Evolutionary conservation across 2,797 vertebrate genomes (phyloP), one percentile per base, ranked within the genome.

Genomic region (Gila robusta): DNA sequence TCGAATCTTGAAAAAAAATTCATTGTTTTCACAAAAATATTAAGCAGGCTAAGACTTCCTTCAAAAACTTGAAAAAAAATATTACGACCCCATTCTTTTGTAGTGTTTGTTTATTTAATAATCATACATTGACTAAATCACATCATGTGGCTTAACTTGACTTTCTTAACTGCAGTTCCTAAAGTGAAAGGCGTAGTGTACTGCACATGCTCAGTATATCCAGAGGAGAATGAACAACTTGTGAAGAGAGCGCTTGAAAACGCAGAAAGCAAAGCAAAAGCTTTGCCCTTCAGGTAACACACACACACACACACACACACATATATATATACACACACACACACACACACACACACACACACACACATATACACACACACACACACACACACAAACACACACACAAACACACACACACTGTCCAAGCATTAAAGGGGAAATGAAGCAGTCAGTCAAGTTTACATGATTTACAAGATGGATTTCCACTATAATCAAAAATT

Each of bases 181-280:
- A 96, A 96, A 94, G 97, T 96, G 73, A 96, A 97, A 93, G 95
- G 95, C 2, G 92, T 98, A 92, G 94, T 99, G 88, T 99, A 99
- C 92, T 97, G 97, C 92, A 99, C 98, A 32, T 98, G 97, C 89
- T 99, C 98, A 1, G 80, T 97, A 88, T 96, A 95, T 90, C 92
- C 94, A 1, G 96, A 99, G 91, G 98, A 99, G 94, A 99, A 99
- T 19, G 97, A 99, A 93, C 89, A 89, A 82, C 94, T 99, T 82
- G 94, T 99, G 90, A 94, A 94, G 81, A 95, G 95, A 92, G 97
- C 96, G 56, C 92, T 98, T 85, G 94, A 94, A 79, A 96, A 92
- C 88, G 92, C 91, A 91, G 91, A 91, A 67, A 92, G 91, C 84
- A 94, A 93, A 87, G 64, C 87, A 82, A 97, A 97, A 95, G 89